A percentile compares a stretch with the other conserved stretches of the same genome.
phyloP scores from a whole-genome alignment of 2,113 vertebrate genomes.

The Campylomormyrus numenius region DNA sequence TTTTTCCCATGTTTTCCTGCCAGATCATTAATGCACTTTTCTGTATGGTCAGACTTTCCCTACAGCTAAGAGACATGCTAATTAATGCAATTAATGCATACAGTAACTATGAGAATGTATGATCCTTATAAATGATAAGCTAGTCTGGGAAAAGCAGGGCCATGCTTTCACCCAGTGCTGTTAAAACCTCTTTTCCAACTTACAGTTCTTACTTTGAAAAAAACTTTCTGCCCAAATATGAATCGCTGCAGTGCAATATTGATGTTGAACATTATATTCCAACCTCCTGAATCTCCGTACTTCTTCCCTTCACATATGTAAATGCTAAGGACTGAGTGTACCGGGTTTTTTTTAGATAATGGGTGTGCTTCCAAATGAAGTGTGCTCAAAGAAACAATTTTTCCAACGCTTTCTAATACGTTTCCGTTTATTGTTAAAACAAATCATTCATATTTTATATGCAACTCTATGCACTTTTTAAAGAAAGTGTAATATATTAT shows the following conservation, averaged over 20 bases:
- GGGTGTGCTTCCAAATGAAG: neutral
- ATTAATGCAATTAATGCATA: neutral
- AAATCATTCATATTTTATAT: neutral
- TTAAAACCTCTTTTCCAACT: neutral
- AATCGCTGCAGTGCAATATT: neutral
- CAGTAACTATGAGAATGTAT: neutral
- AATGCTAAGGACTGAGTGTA: neutral
- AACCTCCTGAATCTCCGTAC: neutral
- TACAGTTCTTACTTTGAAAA: neutral
- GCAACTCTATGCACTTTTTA: neutral
- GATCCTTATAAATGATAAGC: neutral
- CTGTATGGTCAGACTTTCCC: neutral
- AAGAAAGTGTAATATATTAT: neutral
- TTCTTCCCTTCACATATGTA: neutral
- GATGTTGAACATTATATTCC: neutral
- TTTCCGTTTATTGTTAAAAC: neutral
- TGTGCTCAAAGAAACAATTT: neutral
- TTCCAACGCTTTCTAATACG: neutral
- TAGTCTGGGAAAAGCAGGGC: neutral
- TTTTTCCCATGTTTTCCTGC: neutral
- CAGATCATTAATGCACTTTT: neutral
- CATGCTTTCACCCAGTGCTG: neutral
- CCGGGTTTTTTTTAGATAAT: neutral
- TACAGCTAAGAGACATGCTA: neutral
- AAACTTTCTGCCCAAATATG: neutral